Percentiles rank a stretch among this genome's conserved stretches.
Conservation (phyloP, 1,140 invertebrate genomes). For the Plutomurus gul region DNA sequence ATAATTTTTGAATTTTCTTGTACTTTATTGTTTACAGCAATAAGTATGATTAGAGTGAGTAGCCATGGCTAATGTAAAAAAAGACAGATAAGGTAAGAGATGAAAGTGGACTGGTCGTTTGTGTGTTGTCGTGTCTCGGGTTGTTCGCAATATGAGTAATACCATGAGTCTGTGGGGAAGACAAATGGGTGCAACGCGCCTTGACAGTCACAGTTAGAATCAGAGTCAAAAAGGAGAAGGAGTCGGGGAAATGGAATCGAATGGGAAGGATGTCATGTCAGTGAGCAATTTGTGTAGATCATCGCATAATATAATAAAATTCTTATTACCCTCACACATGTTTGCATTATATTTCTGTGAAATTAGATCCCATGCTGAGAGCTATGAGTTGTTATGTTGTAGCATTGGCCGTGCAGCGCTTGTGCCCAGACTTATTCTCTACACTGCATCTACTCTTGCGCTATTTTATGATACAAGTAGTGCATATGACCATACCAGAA, state of each 20-base stretch:
- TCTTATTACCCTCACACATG: constrained; percentile 28
- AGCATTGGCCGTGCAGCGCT: too few species aligned
- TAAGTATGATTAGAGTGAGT: too few species aligned
- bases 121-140: neutral
- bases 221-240: neutral
- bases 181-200: constrained; percentile 11
- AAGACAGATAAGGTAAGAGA: too few species aligned
- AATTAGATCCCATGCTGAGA: constrained; percentile 23
- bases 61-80: too few species aligned
- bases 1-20: too few species aligned
- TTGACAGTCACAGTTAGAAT: constrained; percentile 15
- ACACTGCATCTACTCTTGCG: too few species aligned
- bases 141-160: too few species aligned
- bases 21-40: too few species aligned
- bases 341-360: constrained; percentile 30
- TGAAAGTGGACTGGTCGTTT: neutral
- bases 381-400: constrained; percentile 26
- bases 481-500: too few species aligned
- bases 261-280: constrained; percentile 25
- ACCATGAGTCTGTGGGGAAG: neutral
- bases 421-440: too few species aligned
- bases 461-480: too few species aligned
- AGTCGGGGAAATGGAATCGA: neutral
- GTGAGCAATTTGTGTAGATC: constrained; percentile 28
- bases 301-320: constrained; percentile 30